A percentile compares a stretch with the other conserved stretches of the same genome.
phyloP scores from a whole-genome alignment of 2,888 invertebrate species.

The Sarcophaga rosellei region DNA sequence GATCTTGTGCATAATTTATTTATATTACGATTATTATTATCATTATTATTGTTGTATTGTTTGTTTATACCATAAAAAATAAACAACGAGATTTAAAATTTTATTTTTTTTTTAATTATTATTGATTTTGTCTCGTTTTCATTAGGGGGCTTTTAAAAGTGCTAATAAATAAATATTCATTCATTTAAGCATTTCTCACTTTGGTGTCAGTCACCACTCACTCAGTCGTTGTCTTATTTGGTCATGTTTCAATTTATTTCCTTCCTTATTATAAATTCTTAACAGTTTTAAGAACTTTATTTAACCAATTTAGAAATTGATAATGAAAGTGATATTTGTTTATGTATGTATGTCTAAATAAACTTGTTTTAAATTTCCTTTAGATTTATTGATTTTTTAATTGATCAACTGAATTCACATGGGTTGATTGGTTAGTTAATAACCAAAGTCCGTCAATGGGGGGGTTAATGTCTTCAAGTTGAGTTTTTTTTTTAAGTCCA shows the following conservation, averaged over 20 bases:
- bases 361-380: not conserved
- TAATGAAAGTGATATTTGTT: not conserved
- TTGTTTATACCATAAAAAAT: not conserved
- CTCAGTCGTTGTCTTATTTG: not conserved
- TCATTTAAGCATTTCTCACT: conserved; percentile 4
- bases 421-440: too few species aligned
- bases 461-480: too few species aligned
- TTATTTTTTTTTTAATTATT: conserved; percentile 3
- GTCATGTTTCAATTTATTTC: conserved; percentile 29
- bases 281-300: conserved; percentile 37
- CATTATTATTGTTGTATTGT: too few species aligned
- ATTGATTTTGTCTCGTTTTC: conserved; percentile 1
- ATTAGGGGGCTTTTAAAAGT: not conserved
- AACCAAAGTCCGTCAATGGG: too few species aligned
- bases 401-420: too few species aligned
- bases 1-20: conserved; percentile 42
- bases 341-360: not conserved
- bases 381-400: not conserved
- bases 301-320: not conserved
- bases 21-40: conserved; percentile 3
- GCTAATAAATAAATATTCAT: conserved; percentile 56
- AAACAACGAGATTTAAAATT: conserved; percentile 43
- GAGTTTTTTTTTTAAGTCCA: too few species aligned
- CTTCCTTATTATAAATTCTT: conserved; percentile 55
- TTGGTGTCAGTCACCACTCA: conserved; percentile 39